Conservation (phyloP, 2,113 vertebrate species). For the Galbula dea region DNA sequence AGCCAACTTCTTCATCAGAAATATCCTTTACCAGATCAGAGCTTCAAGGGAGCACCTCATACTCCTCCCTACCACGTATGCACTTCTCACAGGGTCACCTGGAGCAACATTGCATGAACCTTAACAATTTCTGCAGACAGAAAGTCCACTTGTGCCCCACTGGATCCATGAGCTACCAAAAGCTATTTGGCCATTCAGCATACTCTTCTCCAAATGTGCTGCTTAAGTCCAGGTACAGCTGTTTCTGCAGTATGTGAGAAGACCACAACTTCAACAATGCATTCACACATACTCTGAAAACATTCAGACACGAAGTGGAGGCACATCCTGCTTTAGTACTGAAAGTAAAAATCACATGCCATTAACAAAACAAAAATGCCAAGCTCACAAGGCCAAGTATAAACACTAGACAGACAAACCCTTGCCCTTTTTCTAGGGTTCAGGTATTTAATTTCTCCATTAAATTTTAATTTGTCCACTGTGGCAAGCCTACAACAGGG, state of each 20-base stretch:
- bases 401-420: background rate
- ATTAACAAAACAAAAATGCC: background rate
- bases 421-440: background rate
- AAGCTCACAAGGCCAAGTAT: background rate
- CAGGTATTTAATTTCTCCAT: background rate
- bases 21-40: background rate
- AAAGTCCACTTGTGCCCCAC: rapidly evolving
- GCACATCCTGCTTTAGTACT: background rate
- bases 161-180: background rate
- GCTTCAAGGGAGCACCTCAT: background rate
- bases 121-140: background rate
- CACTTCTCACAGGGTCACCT: background rate
- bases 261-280: rapidly evolving
- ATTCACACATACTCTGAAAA: background rate
- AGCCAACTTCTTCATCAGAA: background rate
- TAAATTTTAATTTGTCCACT: background rate
- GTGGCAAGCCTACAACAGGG: background rate
- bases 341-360: background rate
- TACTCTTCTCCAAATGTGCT: background rate
- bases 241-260: background rate
- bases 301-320: rapidly evolving
- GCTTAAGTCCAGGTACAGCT: background rate
- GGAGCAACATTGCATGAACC: background rate
- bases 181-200: background rate
- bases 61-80: background rate